A percentile compares a stretch with the other conserved stretches of the same genome.
Conservation (phyloP, 2,888 invertebrate genomes). For the Periphyllus acericola region DNA sequence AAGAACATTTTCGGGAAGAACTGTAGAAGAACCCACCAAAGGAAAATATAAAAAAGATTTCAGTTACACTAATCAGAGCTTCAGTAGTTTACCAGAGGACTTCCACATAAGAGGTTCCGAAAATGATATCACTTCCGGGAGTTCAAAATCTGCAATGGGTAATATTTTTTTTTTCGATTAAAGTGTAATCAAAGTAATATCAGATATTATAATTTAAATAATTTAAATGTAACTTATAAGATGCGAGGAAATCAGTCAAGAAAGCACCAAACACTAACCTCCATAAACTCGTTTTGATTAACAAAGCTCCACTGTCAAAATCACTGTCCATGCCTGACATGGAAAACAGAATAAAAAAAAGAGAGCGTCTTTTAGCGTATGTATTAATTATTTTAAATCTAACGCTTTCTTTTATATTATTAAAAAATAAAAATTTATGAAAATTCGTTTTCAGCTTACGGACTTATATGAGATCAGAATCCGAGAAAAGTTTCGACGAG, state of each 20-base stretch:
- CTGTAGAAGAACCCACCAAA: constrained; percentile 54
- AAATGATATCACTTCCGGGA: constrained; percentile 39
- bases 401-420: not conserved
- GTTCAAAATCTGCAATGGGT: constrained; percentile 26
- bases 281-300: constrained; percentile 71
- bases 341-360: constrained; percentile 78
- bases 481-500: constrained; percentile 80
- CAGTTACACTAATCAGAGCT: constrained; percentile 65
- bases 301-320: constrained; percentile 78
- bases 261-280: constrained; percentile 65
- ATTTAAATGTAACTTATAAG: not conserved
- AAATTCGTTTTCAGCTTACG: constrained; percentile 71
- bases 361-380: constrained; percentile 78
- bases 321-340: constrained; percentile 87
- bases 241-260: constrained; percentile 58
- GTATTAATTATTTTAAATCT: constrained; percentile 66
- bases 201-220: too few species aligned
- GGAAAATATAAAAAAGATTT: constrained; percentile 62
- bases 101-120: constrained; percentile 64
- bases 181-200: not conserved
- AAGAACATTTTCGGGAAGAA: constrained; percentile 62
- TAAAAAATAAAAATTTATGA: not conserved
- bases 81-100: constrained; percentile 65
- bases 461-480: constrained; percentile 81
- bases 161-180: not conserved